Conservation (phyloP, 2,113 vertebrate species). For the Corythaixoides concolor region DNA sequence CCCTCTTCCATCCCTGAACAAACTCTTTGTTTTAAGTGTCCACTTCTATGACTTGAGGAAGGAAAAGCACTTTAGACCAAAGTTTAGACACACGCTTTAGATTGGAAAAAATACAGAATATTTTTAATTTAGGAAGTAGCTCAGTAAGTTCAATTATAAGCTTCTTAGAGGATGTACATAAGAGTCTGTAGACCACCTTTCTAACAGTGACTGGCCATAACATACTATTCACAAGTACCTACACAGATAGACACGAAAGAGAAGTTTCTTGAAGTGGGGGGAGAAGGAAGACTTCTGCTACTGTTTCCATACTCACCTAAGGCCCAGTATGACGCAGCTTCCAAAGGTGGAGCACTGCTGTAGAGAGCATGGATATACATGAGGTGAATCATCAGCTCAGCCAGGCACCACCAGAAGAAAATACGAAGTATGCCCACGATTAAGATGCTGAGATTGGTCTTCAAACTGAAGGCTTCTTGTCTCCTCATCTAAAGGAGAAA, state of each 20-base stretch:
- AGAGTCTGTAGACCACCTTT: neutral
- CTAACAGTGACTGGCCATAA: neutral
- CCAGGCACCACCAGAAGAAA: constrained; percentile 88
- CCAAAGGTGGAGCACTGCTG: constrained; percentile 82
- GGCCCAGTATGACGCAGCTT: constrained; percentile 86
- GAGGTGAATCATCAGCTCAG: constrained; percentile 88
- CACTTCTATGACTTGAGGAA: neutral
- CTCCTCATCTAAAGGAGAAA: constrained; percentile 79
- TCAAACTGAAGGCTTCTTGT: constrained; percentile 52
- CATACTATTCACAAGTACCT: neutral
- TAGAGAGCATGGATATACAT: constrained; percentile 94
- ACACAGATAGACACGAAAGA: neutral
- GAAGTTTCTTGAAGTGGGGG: neutral
- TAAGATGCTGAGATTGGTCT: constrained; percentile 51
- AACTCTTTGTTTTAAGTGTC: neutral
- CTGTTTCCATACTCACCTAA: constrained; percentile 79
- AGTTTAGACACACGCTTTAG: neutral
- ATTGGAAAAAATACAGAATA: neutral
- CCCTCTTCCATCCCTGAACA: neutral
- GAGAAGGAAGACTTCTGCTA: neutral
- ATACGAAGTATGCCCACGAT: constrained; percentile 77
- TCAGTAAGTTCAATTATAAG: neutral
- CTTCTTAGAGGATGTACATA: neutral
- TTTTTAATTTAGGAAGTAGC: neutral
- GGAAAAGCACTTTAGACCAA: neutral